Base-by-base conservation (phyloP, 2,797 vertebrate species). In the Crocodylus rhombifer region DNA sequence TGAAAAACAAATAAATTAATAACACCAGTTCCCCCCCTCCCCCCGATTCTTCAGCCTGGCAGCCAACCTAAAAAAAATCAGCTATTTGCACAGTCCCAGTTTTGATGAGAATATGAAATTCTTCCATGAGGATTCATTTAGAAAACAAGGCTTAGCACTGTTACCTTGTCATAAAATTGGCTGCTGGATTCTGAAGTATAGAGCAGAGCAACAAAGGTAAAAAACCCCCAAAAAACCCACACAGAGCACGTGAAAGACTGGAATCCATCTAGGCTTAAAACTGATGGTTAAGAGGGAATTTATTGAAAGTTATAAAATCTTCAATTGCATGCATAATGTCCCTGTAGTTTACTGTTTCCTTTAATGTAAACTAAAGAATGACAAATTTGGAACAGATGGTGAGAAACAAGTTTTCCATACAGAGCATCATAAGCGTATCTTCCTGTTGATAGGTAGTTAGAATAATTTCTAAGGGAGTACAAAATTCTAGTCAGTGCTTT, bases 321-420 rank as follows among this genome's bases (percentile, higher is more conserved):
- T 95, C 90, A 94, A 94, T 71, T 95, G 89, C 88, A 95, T 87
- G 77, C 77, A 96, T 95, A 96, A 97, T 95, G 82, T 90, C 91
- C 90, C 88, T 96, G 90, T 95, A 93, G 84, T 95, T 97, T 97
- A 96, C 85, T 69, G 74, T 94, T 96, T 97, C 77, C 92, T 94
- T 89, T 96, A 94, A 95, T 96, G 94, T 93, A 96, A 97, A 94
- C 74, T 65, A 95, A 96, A 82, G 93, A 95, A 93, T 84, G 85
- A 95, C 91, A 95, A 96, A 97, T 95, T 96, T 85, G 88, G 92
- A 98, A 95, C 97, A 97, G 93, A 96, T 97, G 96, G 95, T 86
- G 94, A 95, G 87, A 96, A 95, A 90, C 93, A 94, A 8, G 1
- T 94, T 97, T 97, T 93, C 76, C 77, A 88, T 93, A 89, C 51